phyloP scores from a whole-genome alignment of 2,888 invertebrate species.

The Megamerina dolium region DNA sequence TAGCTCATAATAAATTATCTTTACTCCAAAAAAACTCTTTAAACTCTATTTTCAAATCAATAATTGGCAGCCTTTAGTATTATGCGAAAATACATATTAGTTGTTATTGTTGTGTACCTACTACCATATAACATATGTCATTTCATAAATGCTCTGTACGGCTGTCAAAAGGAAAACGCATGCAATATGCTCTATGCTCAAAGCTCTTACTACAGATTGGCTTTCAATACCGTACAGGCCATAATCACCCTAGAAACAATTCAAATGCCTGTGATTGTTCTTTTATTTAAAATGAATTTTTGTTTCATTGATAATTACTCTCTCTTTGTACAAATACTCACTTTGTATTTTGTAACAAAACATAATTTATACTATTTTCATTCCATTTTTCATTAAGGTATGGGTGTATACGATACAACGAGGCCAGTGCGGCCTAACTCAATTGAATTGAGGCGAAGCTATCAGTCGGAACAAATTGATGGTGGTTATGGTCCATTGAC shows the following conservation, averaged over 20 bases:
- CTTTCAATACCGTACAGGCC: background rate
- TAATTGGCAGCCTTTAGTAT: too few relatives aligned
- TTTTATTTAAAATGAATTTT: background rate
- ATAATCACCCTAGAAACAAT: too few relatives aligned
- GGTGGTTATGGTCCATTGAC: slow-evolving; percentile 42
- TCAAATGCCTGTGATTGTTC: too few relatives aligned
- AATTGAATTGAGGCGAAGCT: slow-evolving; percentile 62
- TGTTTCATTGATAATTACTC: background rate
- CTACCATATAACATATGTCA: too few relatives aligned
- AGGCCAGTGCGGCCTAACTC: slow-evolving; percentile 78
- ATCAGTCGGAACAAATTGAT: slow-evolving; percentile 45
- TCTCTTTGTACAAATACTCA: background rate
- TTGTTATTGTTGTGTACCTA: too few relatives aligned
- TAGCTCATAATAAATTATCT: too few relatives aligned
- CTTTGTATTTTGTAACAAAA: background rate
- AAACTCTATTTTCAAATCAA: too few relatives aligned
- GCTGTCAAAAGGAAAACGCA: background rate
- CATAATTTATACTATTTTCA: too few relatives aligned
- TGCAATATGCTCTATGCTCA: background rate
- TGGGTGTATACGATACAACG: slow-evolving; percentile 56
- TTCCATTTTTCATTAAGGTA: slow-evolving; percentile 43
- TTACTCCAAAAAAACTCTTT: too few relatives aligned
- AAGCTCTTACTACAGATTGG: background rate
- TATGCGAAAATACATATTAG: too few relatives aligned
- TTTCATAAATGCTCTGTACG: background rate